Percentiles rank a stretch among this genome's conserved stretches.
Evolutionary conservation across 2,113 vertebrate genomes (phyloP).

Genomic region (Microcebus lehilahytsara): DNA sequence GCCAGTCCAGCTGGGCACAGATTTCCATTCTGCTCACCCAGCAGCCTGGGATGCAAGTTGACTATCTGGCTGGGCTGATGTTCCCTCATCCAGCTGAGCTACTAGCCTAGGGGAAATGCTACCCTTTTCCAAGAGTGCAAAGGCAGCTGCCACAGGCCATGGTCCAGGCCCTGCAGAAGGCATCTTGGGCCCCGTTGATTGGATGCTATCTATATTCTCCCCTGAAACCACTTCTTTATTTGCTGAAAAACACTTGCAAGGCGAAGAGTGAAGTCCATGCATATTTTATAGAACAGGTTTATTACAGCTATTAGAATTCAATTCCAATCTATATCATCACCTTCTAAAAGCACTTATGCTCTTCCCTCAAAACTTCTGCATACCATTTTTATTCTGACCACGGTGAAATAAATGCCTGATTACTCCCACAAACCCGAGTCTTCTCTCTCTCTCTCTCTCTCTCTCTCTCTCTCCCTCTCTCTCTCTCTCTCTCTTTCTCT

Average conservation of each 20-base stretch:
- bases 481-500: not conserved
- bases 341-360: not conserved
- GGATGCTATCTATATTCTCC: not conserved
- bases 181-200: not conserved
- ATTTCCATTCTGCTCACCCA: slow-evolving; percentile 67
- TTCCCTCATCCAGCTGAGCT: slow-evolving; percentile 75
- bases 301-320: slow-evolving; percentile 22
- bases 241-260: slow-evolving; percentile 53
- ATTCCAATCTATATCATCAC: not conserved
- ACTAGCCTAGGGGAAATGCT: slow-evolving; percentile 61
- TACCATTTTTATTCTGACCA: not conserved
- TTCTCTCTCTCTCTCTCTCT: not conserved
- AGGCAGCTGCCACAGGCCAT: slow-evolving; percentile 86
- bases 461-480: not conserved
- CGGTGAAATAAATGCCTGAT: not conserved
- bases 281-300: slow-evolving; percentile 56
- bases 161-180: slow-evolving; percentile 46
- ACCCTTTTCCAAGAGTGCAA: slow-evolving; percentile 84
- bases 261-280: slow-evolving; percentile 15
- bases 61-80: slow-evolving; percentile 42
- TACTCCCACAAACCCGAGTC: not conserved
- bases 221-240: slow-evolving; percentile 41
- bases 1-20: slow-evolving; percentile 72
- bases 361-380: slow-evolving; percentile 43
- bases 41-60: slow-evolving; percentile 58